A percentile compares a stretch with the other conserved stretches of the same genome.
phyloP scores from a whole-genome alignment of 2,797 vertebrate species.

The Xyrichtys novacula region DNA sequence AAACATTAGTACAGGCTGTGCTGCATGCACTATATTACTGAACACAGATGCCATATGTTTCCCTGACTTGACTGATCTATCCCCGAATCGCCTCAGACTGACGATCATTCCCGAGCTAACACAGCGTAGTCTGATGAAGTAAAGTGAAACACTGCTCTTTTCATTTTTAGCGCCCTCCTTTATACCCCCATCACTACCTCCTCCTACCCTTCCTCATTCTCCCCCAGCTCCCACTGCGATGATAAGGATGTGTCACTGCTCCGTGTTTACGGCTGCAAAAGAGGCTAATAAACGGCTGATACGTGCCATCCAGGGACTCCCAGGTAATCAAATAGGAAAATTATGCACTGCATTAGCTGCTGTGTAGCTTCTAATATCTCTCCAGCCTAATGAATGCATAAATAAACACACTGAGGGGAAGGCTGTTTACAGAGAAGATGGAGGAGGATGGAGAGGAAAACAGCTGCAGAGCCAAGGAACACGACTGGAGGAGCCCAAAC shows the following conservation, averaged over 20 bases:
- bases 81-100: slow-evolving; percentile 12
- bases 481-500: not conserved
- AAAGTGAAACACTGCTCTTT: slow-evolving; percentile 22
- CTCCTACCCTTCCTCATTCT: not conserved
- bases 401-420: slow-evolving; percentile 36
- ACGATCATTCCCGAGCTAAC: slow-evolving; percentile 7
- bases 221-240: not conserved
- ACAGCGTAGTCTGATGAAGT: slow-evolving; percentile 22
- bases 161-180: not conserved
- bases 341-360: slow-evolving; percentile 45
- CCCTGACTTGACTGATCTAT: slow-evolving; percentile 35
- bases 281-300: slow-evolving; percentile 38
- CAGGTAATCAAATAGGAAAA: slow-evolving; percentile 65
- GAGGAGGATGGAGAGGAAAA: slow-evolving; percentile 7
- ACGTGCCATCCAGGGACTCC: slow-evolving; percentile 24
- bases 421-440: slow-evolving; percentile 2
- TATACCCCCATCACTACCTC: too few species aligned
- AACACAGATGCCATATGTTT: slow-evolving; percentile 13
- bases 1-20: slow-evolving; percentile 30
- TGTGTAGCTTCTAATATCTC: slow-evolving; percentile 22
- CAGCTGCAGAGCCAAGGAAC: slow-evolving; percentile 22
- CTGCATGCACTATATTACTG: not conserved
- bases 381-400: slow-evolving; percentile 40
- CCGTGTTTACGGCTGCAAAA: slow-evolving; percentile 25
- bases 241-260: slow-evolving; percentile 25